Base-by-base conservation (phyloP, 1,140 invertebrate species). In the Anthonomus grandis region DNA sequence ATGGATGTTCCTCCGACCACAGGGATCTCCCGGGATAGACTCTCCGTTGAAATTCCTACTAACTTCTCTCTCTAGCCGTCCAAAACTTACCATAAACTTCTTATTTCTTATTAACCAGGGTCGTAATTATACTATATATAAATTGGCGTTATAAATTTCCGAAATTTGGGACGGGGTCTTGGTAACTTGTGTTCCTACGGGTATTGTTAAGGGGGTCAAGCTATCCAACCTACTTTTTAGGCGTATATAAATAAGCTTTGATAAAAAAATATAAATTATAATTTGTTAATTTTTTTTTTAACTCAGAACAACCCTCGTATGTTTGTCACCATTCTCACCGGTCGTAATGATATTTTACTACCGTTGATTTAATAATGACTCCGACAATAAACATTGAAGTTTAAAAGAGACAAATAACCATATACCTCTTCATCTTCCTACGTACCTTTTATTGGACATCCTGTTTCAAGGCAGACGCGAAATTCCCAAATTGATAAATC, bases 1-100 rank as follows among this genome's bases (percentile, higher is more conserved):
- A 71, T 71, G 64, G 68, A 71, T 71, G 70, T 70, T 66, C 60
- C 56, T 63, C 57, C 54, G 65, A 70, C 70, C 70, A 68, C 70
- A 72, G 42, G 44, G 57, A 53, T 62, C 64, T 69, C 67, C 59
- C 59, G 62, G 65, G 66, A 70, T 51, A 57, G 64, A 61, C 64
- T 60, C 65, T 61, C 47, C 51, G 62, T 60, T 58, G 66, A 68
- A 68, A 68, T 66, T 68, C 59, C 66, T 66, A 59, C 65, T 60
- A 64, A 67, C 62, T 63, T 63, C 58, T 48, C 56, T n/a, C n/a
- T 46, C 53, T 53, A 38, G 49, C 24, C 47, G 41, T 17, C 63
- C 50, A 19, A 62, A 60, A 54, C 58, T 54, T 54, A 37, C 51
- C 51, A 61, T 63, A 67, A 67, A 67, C 64, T 67, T 65, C 39